These are phyloP conservation scores for Temnothorax longispinosus DNA, from an alignment of 1,140 invertebrate species.

Conservation along the genomic window DNA sequence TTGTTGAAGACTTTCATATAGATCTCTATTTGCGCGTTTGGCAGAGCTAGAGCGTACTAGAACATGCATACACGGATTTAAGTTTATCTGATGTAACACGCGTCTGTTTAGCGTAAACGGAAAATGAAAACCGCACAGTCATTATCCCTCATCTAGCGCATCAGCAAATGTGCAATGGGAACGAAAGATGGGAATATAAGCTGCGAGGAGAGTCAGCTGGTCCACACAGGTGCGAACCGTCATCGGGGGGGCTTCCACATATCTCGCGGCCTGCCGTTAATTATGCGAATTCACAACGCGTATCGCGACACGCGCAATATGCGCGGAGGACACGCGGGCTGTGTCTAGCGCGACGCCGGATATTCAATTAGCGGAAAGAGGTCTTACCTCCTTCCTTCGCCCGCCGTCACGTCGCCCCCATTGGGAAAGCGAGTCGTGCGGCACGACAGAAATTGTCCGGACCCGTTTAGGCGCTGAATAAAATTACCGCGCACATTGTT, in stretches of 20 bases:
- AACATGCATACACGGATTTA: not conserved
- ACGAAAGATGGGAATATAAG: not conserved
- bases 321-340: not conserved
- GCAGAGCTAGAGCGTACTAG: not conserved
- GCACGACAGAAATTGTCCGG: not conserved
- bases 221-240: not conserved
- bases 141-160: not conserved
- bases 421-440: not conserved
- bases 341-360: conserved; percentile 30
- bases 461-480: not conserved
- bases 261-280: not conserved
- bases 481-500: conserved; percentile 25
- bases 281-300: conserved; percentile 7
- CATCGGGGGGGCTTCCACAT: not conserved
- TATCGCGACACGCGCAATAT: conserved; percentile 28
- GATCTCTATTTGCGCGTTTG: conserved; percentile 5
- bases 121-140: not conserved
- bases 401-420: not conserved
- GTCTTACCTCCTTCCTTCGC: conserved; percentile 9
- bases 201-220: not conserved
- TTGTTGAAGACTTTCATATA: conserved; percentile 12
- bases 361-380: conserved; percentile 52
- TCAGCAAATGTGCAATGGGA: not conserved
- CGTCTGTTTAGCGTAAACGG: conserved; percentile 10
- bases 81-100: not conserved